Percentiles rank a stretch among this genome's conserved stretches.
Conservation (phyloP, 2,797 vertebrate genomes). For the Pangasius mekongensis region DNA sequence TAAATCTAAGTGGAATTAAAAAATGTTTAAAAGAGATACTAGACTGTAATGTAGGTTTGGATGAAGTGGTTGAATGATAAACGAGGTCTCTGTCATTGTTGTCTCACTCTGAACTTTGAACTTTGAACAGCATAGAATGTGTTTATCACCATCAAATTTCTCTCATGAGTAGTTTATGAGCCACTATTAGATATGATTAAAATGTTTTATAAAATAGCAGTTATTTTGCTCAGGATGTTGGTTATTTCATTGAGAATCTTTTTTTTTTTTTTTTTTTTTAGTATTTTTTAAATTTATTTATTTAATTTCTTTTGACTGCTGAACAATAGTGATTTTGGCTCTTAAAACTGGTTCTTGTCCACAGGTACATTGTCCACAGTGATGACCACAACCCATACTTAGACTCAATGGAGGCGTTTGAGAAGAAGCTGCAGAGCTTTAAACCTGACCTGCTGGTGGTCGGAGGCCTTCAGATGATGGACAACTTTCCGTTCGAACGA, state of each 20-base stretch:
- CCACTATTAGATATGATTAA: background rate
- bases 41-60: background rate
- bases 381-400: constrained; percentile 84
- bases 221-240: background rate
- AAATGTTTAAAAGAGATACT: background rate
- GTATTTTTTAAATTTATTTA: too few relatives aligned
- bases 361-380: constrained; percentile 84
- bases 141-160: background rate
- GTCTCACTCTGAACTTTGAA: background rate
- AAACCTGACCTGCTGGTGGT: constrained; percentile 80
- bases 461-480: constrained; percentile 87
- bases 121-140: too few relatives aligned
- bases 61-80: background rate
- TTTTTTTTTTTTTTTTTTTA: background rate
- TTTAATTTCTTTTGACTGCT: background rate
- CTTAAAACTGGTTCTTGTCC: constrained; percentile 20
- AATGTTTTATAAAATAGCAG: background rate
- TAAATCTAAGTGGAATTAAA: background rate
- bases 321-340: background rate
- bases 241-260: background rate
- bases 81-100: background rate
- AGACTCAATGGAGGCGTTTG: constrained; percentile 80
- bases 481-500: constrained; percentile 81
- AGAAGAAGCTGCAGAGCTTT: constrained; percentile 72
- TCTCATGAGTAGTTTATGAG: background rate